A percentile compares a stretch with the other conserved stretches of the same genome.
Evolutionary conservation across 1,140 invertebrate species (phyloP).

Genomic region (Galleria mellonella): DNA sequence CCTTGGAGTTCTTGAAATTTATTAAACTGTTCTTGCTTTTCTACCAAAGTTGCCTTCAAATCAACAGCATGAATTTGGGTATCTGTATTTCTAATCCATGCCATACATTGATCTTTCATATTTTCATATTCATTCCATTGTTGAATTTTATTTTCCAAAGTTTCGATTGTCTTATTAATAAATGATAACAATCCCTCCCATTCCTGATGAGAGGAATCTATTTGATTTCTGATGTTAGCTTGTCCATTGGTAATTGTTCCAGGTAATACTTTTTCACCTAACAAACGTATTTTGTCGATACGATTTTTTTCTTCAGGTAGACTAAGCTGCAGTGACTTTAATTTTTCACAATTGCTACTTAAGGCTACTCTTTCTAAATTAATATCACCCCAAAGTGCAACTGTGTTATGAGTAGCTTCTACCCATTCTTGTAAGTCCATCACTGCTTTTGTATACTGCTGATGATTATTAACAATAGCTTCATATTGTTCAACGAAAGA

Average conservation of each 20-base stretch:
- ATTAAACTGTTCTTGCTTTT: conserved; percentile 91
- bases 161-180: conserved; percentile 84
- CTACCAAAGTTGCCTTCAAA: conserved; percentile 86
- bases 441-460: conserved; percentile 92
- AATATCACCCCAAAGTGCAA: conserved; percentile 89
- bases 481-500: conserved; percentile 88
- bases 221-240: conserved; percentile 88
- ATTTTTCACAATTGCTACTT: conserved; percentile 92
- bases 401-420: conserved; percentile 90
- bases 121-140: conserved; percentile 94
- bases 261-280: conserved; percentile 93
- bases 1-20: conserved; percentile 87
- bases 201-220: conserved; percentile 91
- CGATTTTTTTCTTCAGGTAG: conserved; percentile 91
- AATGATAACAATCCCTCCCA: conserved; percentile 89
- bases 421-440: conserved; percentile 93
- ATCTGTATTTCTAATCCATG: conserved; percentile 94
- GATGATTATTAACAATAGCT: conserved; percentile 92
- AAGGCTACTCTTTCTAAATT: conserved; percentile 91
- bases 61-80: conserved; percentile 91
- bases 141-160: conserved; percentile 86
- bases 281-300: conserved; percentile 83
- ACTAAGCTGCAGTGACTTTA: conserved; percentile 87
- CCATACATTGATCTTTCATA: conserved; percentile 87
- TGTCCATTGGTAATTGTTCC: conserved; percentile 91